Evolutionary conservation across 2,113 vertebrate genomes (phyloP), one percentile per base, ranked within the genome.

Genomic region (Pygoscelis adeliae): DNA sequence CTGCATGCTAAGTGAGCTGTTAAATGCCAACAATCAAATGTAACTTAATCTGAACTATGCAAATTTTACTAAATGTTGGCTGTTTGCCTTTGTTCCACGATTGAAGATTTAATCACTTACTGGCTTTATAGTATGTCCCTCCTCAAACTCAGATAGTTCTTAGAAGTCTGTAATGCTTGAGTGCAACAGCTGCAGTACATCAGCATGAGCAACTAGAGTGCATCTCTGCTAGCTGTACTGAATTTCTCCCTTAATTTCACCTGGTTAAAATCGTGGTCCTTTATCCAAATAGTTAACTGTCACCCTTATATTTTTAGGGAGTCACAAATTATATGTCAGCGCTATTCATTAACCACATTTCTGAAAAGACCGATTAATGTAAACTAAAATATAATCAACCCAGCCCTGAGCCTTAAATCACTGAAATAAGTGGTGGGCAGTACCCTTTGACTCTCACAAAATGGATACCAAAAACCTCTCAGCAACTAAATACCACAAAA

Each of bases 21-120:
- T 92, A 95, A 94, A 95, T 16, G 16, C 10, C 73, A 89, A 71
- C 36, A 81, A 36, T 70, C 81, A 78, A 82, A 86, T 10, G 15
- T 69, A 90, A 89, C 65, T 87, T 82, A 62, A 86, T 78, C 32
- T 70, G 49, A 95, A 89, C 76, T 70, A 94, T 6, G 38, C 30
- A 84, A 89, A 89, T 93, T 80, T 61, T 83, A 78, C 46, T 56
- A 83, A 89, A 40, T 74, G 47, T 78, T 95, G 65, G 55, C 47
- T 83, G 69, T 78, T 90, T 87, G 74, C 61, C 50, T 92, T 95
- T 95, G 55, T 87, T 93, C 55, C 34, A 22, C 34, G 82, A 89
- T 11, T 72, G 70, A 96, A 94, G 61, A 95, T 87, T 89, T 91
- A 97, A 95, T 85, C 65, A 74, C 38, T 66, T 82, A 77, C 23